phyloP scores from a whole-genome alignment of 2,797 vertebrate species.

The Melanogrammus aeglefinus region DNA sequence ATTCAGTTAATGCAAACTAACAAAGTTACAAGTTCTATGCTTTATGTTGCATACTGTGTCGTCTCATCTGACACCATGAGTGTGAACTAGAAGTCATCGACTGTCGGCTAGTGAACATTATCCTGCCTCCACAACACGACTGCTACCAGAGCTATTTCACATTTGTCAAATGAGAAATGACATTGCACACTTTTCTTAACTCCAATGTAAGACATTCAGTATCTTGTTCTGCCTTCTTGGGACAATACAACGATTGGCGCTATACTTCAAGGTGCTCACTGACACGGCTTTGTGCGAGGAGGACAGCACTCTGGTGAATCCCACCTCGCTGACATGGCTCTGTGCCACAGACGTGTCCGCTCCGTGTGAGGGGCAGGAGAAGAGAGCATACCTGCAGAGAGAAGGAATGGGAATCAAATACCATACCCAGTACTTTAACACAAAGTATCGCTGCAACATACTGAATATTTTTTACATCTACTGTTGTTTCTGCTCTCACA shows the following conservation, averaged over 20 bases:
- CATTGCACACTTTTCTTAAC: conserved; percentile 25
- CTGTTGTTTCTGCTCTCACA: background rate
- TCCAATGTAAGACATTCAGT: conserved; percentile 48
- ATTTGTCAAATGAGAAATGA: background rate
- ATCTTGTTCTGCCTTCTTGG: conserved; percentile 28
- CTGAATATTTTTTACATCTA: background rate
- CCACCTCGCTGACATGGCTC: conserved; percentile 28
- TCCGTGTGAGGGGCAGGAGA: conserved; percentile 46
- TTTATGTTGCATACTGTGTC: background rate
- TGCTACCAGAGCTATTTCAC: background rate
- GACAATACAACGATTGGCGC: conserved; percentile 46
- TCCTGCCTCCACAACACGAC: background rate
- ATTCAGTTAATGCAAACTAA: background rate
- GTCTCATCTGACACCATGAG: background rate
- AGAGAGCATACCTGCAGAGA: conserved; percentile 44
- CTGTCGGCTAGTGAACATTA: background rate
- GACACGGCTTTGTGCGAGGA: conserved; percentile 43
- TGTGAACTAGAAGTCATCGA: background rate
- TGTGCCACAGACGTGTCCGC: conserved; percentile 60
- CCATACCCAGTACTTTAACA: background rate
- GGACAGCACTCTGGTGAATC: too few relatives aligned
- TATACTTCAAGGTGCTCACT: conserved; percentile 69
- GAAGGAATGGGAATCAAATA: background rate
- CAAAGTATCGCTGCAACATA: background rate
- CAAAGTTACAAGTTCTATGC: background rate